Conservation (phyloP, 2,888 invertebrate genomes). For the Parnassius mnemosyne region DNA sequence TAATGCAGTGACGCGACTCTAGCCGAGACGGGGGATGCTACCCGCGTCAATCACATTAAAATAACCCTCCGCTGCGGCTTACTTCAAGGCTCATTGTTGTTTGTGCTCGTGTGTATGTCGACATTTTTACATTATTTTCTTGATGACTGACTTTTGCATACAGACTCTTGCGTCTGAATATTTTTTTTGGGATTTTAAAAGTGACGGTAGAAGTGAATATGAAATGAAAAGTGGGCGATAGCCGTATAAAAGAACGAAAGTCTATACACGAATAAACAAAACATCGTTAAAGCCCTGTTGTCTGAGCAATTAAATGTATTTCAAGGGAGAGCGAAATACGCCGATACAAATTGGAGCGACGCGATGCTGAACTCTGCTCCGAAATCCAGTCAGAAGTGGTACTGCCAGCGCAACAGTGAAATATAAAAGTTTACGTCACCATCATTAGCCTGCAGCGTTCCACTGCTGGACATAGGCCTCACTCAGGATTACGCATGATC, state of each 20-base stretch:
- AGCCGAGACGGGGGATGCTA: conserved; percentile 51
- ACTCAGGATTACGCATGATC: no score
- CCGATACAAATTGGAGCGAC: no score
- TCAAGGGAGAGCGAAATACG: no score
- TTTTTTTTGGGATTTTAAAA: conserved; percentile 8
- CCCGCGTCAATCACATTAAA: conserved; percentile 71
- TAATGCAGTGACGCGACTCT: conserved; percentile 66
- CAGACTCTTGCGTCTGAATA: conserved; percentile 17
- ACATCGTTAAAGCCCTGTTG: no score
- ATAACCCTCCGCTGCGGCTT: conserved; percentile 52
- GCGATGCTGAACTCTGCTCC: no score
- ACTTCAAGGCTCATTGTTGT: conserved; percentile 42
- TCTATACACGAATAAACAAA: background rate
- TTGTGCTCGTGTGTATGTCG: conserved; percentile 36
- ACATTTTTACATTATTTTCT: conserved; percentile 28
- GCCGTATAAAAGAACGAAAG: background rate
- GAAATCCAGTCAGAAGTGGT: no score
- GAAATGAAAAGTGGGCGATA: conserved; percentile 4
- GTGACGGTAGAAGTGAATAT: conserved; percentile 6
- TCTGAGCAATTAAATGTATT: no score
- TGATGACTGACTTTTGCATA: conserved; percentile 24
- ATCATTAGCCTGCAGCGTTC: no score
- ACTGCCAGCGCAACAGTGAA: no score
- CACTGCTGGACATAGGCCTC: no score
- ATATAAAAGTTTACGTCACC: no score